phyloP scores from a whole-genome alignment of 2,113 vertebrate species.

The Laticauda colubrina region DNA sequence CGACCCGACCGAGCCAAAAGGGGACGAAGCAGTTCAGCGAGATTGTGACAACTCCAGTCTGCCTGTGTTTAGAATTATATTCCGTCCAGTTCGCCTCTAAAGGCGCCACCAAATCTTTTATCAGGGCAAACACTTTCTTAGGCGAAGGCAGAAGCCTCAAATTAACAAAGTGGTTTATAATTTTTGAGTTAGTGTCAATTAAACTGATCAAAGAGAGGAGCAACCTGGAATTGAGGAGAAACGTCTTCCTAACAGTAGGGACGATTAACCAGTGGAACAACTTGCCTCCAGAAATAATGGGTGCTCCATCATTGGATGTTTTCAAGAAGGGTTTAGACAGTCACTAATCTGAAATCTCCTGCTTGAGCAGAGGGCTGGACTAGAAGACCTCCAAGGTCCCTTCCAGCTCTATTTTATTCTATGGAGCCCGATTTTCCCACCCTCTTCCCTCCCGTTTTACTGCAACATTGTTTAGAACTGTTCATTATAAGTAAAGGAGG shows the following conservation, averaged over 20 bases:
- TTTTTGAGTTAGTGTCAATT: neutral
- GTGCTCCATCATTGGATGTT: no score
- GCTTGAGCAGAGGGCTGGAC: no score
- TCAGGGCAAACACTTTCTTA: neutral
- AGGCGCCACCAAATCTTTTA: neutral
- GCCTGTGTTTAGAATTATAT: neutral
- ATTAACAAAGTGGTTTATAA: neutral
- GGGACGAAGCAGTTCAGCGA: neutral
- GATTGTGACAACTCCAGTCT: neutral
- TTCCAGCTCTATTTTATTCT: no score
- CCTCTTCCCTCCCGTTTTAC: neutral
- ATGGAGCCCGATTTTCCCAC: neutral
- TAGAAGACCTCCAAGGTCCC: no score
- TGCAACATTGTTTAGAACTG: neutral
- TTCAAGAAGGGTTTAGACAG: no score
- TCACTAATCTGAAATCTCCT: no score
- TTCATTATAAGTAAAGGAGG: neutral
- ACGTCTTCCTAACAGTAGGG: no score
- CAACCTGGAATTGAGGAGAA: no score
- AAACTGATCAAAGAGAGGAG: no score
- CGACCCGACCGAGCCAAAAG: neutral
- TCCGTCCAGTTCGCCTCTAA: neutral
- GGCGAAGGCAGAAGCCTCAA: neutral
- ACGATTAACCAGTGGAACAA: no score
- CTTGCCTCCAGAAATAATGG: no score